Percentiles rank a stretch among this genome's conserved stretches.
These are phyloP conservation scores for Stenolophus ochropezus DNA, from an alignment of 2,888 invertebrate species.

Conservation along the genomic window DNA sequence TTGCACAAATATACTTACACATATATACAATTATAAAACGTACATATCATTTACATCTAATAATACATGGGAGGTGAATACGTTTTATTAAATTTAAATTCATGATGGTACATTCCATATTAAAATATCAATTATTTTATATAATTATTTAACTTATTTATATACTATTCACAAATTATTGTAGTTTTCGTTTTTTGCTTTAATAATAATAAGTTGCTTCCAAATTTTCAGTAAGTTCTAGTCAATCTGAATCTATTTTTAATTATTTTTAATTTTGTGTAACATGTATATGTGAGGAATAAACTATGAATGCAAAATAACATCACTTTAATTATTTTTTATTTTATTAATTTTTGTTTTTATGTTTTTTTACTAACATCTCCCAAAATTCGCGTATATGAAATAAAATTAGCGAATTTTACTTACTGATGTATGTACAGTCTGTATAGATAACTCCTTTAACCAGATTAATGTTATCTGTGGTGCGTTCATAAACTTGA, in stretches of 20 bases:
- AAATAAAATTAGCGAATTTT: constrained; percentile 1
- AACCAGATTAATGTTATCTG: constrained; percentile 50
- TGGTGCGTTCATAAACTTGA: constrained; percentile 50
- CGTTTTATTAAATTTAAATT: background rate
- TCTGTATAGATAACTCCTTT: constrained; percentile 33
- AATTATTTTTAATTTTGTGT: constrained; percentile 6
- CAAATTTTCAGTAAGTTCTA: constrained; percentile 4
- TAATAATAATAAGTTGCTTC: background rate
- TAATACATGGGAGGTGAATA: constrained; percentile 24
- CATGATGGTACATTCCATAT: background rate
- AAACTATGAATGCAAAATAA: constrained; percentile 13
- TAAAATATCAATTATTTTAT: no score
- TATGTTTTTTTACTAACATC: background rate
- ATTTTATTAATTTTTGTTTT: no score
- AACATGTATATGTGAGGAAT: constrained; percentile 11
- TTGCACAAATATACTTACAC: constrained; percentile 38
- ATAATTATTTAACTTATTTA: no score
- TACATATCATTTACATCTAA: constrained; percentile 34
- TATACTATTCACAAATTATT: no score
- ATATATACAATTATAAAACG: constrained; percentile 34
- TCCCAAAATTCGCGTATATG: background rate
- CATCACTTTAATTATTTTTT: no score
- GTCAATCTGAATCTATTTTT: constrained; percentile 1
- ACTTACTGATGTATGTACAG: constrained; percentile 8
- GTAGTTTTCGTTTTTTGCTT: background rate